phyloP scores from a whole-genome alignment of 1,140 invertebrate species.

The Harlomillsia oculata region DNA sequence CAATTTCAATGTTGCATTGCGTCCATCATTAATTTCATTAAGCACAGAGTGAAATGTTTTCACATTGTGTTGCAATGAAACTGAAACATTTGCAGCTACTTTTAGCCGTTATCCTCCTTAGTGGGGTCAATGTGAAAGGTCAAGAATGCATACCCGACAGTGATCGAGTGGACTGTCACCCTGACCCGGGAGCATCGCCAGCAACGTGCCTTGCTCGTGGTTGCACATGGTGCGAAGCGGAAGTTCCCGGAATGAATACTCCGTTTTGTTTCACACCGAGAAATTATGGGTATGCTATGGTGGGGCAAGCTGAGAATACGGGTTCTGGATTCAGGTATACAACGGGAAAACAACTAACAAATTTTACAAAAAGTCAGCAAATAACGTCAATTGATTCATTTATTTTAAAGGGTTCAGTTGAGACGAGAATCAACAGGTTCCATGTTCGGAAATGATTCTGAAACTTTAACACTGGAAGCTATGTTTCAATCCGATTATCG shows the following conservation, averaged over 20 bases:
- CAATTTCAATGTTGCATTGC: too few species aligned
- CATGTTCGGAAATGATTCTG: slow-evolving; percentile 14
- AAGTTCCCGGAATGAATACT: slow-evolving; percentile 37
- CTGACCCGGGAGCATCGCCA: slow-evolving; percentile 52
- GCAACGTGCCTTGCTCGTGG: slow-evolving; percentile 56
- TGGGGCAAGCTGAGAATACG: slow-evolving; percentile 7
- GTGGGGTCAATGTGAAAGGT: too few species aligned
- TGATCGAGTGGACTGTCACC: slow-evolving; percentile 66
- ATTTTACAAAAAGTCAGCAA: too few species aligned
- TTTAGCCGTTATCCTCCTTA: too few species aligned
- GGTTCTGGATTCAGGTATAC: slow-evolving; percentile 21
- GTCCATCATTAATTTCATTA: too few species aligned
- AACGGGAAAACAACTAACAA: not conserved
- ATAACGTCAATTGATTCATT: not conserved
- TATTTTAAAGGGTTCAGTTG: slow-evolving; percentile 7
- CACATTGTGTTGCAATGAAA: too few species aligned
- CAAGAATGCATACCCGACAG: slow-evolving; percentile 37
- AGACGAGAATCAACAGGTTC: not conserved
- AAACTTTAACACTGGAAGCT: slow-evolving; percentile 11
- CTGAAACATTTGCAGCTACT: too few species aligned
- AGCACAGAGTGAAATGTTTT: too few species aligned
- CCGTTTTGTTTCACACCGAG: slow-evolving; percentile 63
- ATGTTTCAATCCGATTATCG: slow-evolving; percentile 28
- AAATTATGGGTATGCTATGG: slow-evolving; percentile 44
- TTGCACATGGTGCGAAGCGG: slow-evolving; percentile 54